Evolutionary conservation across 2,113 vertebrate species (phyloP).

Genomic region (Deroptyus accipitrinus): DNA sequence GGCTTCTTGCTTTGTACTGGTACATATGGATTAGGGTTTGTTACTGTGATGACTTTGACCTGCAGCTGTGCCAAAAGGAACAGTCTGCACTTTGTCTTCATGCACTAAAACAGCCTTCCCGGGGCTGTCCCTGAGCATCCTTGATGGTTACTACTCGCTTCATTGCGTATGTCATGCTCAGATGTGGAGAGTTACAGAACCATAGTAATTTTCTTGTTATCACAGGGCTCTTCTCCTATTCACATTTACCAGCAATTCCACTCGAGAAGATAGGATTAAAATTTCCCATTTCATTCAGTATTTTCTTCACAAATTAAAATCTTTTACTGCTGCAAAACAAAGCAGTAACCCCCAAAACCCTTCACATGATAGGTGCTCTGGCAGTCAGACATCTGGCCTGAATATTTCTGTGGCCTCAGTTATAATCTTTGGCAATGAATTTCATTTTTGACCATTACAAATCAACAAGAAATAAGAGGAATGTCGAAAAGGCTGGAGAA

Average conservation of each 20-base stretch:
- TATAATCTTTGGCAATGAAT: background rate
- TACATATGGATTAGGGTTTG: background rate
- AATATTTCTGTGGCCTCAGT: background rate
- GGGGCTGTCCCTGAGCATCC: background rate
- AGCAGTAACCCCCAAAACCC: background rate
- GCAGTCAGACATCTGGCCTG: background rate
- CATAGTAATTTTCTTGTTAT: background rate
- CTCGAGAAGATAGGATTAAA: background rate
- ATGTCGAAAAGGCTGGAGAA: background rate
- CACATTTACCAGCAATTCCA: background rate
- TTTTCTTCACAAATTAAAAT: background rate
- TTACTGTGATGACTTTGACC: background rate
- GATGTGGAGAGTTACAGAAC: background rate
- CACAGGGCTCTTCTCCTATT: background rate
- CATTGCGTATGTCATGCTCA: background rate
- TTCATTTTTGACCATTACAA: background rate
- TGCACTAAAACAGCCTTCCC: background rate
- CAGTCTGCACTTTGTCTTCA: background rate
- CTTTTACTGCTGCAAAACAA: background rate
- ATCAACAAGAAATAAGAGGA: background rate
- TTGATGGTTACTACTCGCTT: background rate
- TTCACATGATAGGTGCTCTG: background rate
- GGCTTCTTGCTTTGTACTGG: background rate
- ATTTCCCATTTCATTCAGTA: background rate
- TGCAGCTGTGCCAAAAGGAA: background rate